A percentile compares a stretch with the other conserved stretches of the same genome.
phyloP scores from a whole-genome alignment of 1,140 invertebrate genomes.

The Leguminivora glycinivorella region DNA sequence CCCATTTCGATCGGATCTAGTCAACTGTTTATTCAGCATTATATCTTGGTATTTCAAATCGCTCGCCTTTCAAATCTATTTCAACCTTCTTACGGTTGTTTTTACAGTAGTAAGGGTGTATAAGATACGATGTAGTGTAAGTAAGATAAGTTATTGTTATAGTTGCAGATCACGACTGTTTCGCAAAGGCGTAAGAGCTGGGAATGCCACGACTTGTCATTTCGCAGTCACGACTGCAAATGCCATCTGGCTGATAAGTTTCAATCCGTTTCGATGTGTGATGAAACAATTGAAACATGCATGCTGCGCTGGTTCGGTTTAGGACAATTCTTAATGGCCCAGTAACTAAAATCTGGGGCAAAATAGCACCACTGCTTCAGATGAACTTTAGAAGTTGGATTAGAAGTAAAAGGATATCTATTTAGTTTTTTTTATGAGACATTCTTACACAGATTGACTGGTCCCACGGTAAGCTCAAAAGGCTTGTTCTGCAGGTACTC shows the following conservation, averaged over 20 bases:
- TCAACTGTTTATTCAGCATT: neutral
- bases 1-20: slow-evolving; percentile 2
- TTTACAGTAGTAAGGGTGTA: neutral
- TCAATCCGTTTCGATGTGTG: slow-evolving; percentile 35
- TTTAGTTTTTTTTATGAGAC: too few relatives aligned
- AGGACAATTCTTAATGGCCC: neutral
- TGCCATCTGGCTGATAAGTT: slow-evolving; percentile 38
- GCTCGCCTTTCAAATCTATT: neutral
- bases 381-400: too few relatives aligned
- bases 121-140: neutral
- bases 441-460: too few relatives aligned
- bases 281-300: slow-evolving; percentile 29
- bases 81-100: neutral
- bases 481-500: too few relatives aligned
- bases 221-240: slow-evolving; percentile 66
- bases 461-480: too few relatives aligned
- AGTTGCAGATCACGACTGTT: slow-evolving; percentile 71
- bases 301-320: neutral
- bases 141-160: slow-evolving; percentile 31
- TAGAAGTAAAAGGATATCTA: too few relatives aligned
- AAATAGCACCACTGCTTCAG: too few relatives aligned
- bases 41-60: neutral
- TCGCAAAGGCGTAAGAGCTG: slow-evolving; percentile 74
- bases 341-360: too few relatives aligned
- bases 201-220: slow-evolving; percentile 77